phyloP scores from a whole-genome alignment of 2,888 invertebrate genomes.

The Diogma glabrata region DNA sequence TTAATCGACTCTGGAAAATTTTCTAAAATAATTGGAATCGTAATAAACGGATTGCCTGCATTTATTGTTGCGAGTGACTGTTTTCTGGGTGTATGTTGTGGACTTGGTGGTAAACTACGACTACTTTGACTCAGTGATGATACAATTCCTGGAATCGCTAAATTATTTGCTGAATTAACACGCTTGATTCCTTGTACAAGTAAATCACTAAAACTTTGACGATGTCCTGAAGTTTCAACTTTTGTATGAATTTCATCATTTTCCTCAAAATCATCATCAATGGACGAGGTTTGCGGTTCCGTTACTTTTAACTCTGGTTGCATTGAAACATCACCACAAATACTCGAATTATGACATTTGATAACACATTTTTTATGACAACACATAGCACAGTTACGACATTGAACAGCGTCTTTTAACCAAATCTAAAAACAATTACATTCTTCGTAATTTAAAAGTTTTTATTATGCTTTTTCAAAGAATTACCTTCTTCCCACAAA shows the following conservation, averaged over 20 bases:
- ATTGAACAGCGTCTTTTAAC: slow-evolving; percentile 92
- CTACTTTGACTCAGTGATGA: slow-evolving; percentile 41
- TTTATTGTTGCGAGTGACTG: slow-evolving; percentile 43
- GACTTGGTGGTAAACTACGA: slow-evolving; percentile 62
- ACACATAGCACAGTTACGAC: slow-evolving; percentile 76
- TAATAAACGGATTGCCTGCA: slow-evolving; percentile 43
- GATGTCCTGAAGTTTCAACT: slow-evolving; percentile 20
- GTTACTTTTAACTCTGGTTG: slow-evolving; percentile 41
- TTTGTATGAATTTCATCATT: slow-evolving; percentile 16
- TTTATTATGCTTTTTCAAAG: background rate
- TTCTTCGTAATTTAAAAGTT: slow-evolving; percentile 36
- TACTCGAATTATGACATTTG: slow-evolving; percentile 65
- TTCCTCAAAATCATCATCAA: slow-evolving; percentile 21
- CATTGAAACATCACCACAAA: slow-evolving; percentile 41
- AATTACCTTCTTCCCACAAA: slow-evolving; percentile 71
- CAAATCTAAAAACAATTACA: slow-evolving; percentile 59
- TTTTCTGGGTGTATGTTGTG: slow-evolving; percentile 61
- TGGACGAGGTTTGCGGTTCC: slow-evolving; percentile 32
- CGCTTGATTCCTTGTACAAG: slow-evolving; percentile 49
- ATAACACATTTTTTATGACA: slow-evolving; percentile 93
- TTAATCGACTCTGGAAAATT: slow-evolving; percentile 26
- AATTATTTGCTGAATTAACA: slow-evolving; percentile 54
- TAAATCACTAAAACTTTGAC: slow-evolving; percentile 35
- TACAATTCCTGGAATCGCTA: slow-evolving; percentile 50
- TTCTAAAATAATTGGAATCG: slow-evolving; percentile 31